Evolutionary conservation across 2,113 vertebrate genomes (phyloP).

Genomic region (Gadus macrocephalus): DNA sequence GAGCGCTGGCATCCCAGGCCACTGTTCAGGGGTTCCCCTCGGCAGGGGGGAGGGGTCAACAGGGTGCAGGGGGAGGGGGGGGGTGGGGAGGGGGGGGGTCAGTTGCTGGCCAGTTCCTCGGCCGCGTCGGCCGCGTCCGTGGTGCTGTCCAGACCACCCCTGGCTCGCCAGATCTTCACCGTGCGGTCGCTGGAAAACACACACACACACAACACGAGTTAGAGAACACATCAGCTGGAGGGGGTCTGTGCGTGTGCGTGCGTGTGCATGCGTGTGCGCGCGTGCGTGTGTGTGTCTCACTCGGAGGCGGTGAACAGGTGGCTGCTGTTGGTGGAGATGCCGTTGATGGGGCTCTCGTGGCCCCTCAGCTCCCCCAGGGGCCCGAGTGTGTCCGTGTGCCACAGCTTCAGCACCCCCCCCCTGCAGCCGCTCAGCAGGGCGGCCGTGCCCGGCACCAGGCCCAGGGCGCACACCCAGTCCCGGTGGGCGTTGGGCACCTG

Average conservation of each 20-base stretch:
- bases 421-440: slow-evolving; percentile 89
- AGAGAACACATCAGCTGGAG: neutral
- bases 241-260: no score
- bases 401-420: slow-evolving; percentile 88
- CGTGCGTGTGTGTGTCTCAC: slow-evolving; percentile 69
- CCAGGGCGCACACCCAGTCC: slow-evolving; percentile 95
- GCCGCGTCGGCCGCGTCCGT: slow-evolving; percentile 75
- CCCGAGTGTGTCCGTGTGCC: slow-evolving; percentile 84
- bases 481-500: slow-evolving; percentile 96
- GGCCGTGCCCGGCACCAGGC: slow-evolving; percentile 74
- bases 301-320: slow-evolving; percentile 94
- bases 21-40: neutral
- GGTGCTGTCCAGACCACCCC: slow-evolving; percentile 75
- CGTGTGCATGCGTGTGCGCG: no score
- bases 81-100: slow-evolving; percentile 31
- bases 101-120: slow-evolving; percentile 83
- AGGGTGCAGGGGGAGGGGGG: neutral
- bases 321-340: slow-evolving; percentile 88
- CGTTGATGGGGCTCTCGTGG: slow-evolving; percentile 94
- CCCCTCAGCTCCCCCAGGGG: slow-evolving; percentile 83
- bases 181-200: slow-evolving; percentile 83
- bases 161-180: slow-evolving; percentile 93
- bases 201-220: neutral
- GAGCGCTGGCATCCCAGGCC: neutral
- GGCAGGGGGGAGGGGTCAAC: no score